Evolutionary conservation across 2,888 invertebrate species (phyloP), one percentile per base, ranked within the genome.

Genomic region (Clunio marinus): DNA sequence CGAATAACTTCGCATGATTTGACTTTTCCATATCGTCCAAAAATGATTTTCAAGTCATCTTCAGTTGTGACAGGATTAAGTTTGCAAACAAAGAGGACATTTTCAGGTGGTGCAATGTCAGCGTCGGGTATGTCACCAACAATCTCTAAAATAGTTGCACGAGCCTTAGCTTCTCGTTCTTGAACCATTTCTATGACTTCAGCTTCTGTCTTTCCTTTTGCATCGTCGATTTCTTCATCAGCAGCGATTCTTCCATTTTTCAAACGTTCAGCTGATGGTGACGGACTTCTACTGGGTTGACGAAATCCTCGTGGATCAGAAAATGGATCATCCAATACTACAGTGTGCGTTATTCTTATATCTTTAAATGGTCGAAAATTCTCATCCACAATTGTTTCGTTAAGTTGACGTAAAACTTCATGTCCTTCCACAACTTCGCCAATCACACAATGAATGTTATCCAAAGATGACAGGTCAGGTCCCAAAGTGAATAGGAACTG

Each of bases 11-110:
- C 97, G 81, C 96, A 96, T 70, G 91, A 89, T 65, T 89, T 86
- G 71, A 99, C 94, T 78, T 86, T 87, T 2, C 98, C 98, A 82
- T 97, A 98, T 71, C 98, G 84, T 73, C 95, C 93, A 76, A 99
- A 99, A 73, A 99, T 98, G 24, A 98, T 94, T 82, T 98, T 96
- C 70, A 98, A 81, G 79, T 98, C 96, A 75, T 97, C 97, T 77
- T 96, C 96, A 8, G 88, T 93, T 0, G 99, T 99, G 0, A 99
- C 95, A 0, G 98, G 97, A 81, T 99, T 99, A 20, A 99, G 81
- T 81, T 99, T 99, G 79, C 99, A 99, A 28, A 99, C 95, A 81
- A 99, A 99, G 0, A 99, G 82, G 1, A 99, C 97, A 82, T 99
- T 98, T 80, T 99, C 99, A 5, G 98, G 97, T 0, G 99, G 99